Percentiles rank a stretch among this genome's conserved stretches.
Evolutionary conservation across 2,797 vertebrate species (phyloP).

Genomic region (Limnodromus scolopaceus): DNA sequence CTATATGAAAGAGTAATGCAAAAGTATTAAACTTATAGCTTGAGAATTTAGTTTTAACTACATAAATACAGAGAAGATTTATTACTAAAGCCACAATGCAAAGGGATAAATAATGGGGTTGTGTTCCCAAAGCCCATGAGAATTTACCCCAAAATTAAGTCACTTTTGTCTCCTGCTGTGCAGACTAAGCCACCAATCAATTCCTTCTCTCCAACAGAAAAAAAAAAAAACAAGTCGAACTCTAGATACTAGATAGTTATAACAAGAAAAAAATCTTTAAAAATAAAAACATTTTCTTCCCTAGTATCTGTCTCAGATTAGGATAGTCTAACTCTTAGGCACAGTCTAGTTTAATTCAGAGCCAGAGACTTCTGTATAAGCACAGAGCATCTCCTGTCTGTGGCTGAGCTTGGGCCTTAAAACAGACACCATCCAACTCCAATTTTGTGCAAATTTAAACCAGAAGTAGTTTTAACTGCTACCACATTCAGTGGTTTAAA

Average conservation of each 20-base stretch:
- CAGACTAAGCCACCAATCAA: not conserved
- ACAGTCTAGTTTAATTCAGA: not conserved
- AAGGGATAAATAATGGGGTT: not conserved
- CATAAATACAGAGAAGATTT: not conserved
- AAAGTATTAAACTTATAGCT: not conserved
- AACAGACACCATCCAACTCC: not conserved
- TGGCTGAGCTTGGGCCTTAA: not conserved
- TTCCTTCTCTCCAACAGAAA: not conserved
- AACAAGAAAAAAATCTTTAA: not conserved
- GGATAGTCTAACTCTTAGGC: not conserved
- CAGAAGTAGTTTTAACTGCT: not conserved
- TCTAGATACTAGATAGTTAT: not conserved
- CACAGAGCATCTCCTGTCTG: not conserved
- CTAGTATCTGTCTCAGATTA: not conserved
- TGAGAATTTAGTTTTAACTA: slow-evolving; percentile 5
- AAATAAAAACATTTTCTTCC: not conserved
- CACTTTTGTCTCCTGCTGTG: not conserved
- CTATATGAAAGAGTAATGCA: slow-evolving; percentile 8
- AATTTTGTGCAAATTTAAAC: not conserved
- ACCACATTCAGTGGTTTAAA: not conserved
- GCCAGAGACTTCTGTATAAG: not conserved
- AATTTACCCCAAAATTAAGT: not conserved
- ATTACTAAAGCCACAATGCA: not conserved
- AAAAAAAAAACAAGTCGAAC: not conserved
- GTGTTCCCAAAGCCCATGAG: not conserved